Percentiles rank a stretch among this genome's conserved stretches.
Conservation (phyloP, 2,797 vertebrate species). For the Merluccius polli region DNA sequence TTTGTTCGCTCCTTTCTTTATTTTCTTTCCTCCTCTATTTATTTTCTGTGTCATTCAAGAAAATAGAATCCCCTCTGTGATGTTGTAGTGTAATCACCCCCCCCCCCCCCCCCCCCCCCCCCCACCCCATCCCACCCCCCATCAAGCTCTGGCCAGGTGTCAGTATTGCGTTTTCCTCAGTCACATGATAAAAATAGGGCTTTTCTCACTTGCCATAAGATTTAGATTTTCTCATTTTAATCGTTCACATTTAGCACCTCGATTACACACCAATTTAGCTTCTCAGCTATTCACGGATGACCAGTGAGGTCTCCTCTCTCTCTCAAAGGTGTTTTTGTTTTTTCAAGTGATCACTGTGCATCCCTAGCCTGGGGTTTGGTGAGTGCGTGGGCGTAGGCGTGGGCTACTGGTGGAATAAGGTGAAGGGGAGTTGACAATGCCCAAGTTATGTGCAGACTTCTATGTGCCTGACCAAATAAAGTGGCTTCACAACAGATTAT, state of each 20-base stretch:
- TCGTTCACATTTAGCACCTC: background rate
- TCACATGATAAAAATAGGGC: background rate
- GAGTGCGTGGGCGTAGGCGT: conserved; percentile 46
- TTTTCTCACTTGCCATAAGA: background rate
- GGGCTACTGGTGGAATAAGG: conserved; percentile 34
- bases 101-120: too few relatives aligned
- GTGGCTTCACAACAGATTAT: conserved; percentile 43
- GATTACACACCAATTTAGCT: background rate
- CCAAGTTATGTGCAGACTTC: conserved; percentile 39
- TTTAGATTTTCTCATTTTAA: background rate
- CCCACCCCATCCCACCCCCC: background rate
- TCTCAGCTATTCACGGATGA: background rate
- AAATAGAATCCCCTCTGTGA: background rate
- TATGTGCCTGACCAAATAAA: conserved; percentile 28
- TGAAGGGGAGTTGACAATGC: conserved; percentile 46
- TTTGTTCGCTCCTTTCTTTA: conserved; percentile 16
- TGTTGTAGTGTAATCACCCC: background rate
- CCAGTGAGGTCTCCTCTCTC: background rate
- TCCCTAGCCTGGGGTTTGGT: conserved; percentile 25
- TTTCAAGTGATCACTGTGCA: conserved; percentile 26
- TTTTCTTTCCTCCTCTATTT: conserved; percentile 18
- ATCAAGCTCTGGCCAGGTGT: background rate
- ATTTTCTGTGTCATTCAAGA: background rate
- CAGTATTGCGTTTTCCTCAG: background rate
- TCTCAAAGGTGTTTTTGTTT: background rate